phyloP scores from a whole-genome alignment of 2,888 invertebrate genomes.

The Drosophila mercatorum region DNA sequence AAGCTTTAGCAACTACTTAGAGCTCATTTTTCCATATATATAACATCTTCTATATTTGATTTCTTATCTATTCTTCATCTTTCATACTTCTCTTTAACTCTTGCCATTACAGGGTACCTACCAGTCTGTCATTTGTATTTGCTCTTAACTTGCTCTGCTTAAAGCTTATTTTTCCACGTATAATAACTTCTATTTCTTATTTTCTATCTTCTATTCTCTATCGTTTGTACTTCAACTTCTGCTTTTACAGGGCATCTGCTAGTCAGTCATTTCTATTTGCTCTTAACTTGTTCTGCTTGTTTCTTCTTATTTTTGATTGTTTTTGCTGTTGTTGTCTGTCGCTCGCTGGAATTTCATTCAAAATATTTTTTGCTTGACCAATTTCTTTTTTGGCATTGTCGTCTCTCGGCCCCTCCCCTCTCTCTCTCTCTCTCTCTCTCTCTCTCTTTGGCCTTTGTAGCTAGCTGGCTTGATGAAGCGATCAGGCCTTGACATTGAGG shows the following conservation, averaged over 20 bases:
- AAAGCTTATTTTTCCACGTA: no score
- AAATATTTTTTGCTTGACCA: slow-evolving; percentile 72
- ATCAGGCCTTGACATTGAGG: slow-evolving; percentile 79
- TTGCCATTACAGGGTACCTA: no score
- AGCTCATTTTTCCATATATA: no score
- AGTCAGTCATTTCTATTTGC: neutral
- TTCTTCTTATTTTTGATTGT: slow-evolving; percentile 16
- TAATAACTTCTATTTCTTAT: no score
- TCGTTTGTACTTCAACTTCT: neutral
- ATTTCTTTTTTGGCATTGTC: slow-evolving; percentile 70
- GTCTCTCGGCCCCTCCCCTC: slow-evolving; percentile 8
- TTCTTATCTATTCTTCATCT: no score
- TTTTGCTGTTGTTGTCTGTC: slow-evolving; percentile 32
- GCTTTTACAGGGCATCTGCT: slow-evolving; percentile 25
- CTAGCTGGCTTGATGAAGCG: slow-evolving; percentile 61
- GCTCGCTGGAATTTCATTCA: slow-evolving; percentile 74
- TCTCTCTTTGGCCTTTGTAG: slow-evolving; percentile 45
- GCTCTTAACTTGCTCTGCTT: no score
- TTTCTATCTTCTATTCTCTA: neutral
- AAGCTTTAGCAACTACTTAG: no score
- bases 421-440: slow-evolving; percentile 18
- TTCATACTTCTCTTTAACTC: no score
- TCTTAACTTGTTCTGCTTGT: slow-evolving; percentile 38
- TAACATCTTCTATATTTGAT: no score
- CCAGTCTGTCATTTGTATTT: no score